Base-by-base conservation (phyloP, 2,797 vertebrate species). In the Nannoperca obscura region DNA sequence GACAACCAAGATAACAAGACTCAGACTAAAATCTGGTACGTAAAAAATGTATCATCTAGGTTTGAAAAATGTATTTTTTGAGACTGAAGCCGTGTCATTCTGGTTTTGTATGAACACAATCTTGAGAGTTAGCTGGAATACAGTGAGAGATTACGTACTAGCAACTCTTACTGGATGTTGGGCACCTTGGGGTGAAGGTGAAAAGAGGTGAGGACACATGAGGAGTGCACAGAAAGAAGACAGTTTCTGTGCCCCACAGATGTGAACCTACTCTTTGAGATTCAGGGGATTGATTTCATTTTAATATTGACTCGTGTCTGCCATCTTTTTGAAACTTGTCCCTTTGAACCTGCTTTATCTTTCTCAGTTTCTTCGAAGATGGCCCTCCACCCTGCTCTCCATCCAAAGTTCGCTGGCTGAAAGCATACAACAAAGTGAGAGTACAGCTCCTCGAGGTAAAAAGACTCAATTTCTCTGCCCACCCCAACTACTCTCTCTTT, bases 381-480 rank as follows among this genome's bases (percentile, higher is more conserved):
- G 95, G 92, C 10, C 92, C 94, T 40, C 97, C 93, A 4, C 96
- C 93, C 0, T 96, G 97, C 83, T 95, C 97, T 59, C 96, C 96
- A 1, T 96, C 97, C 57, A 96, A 91, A 88, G 96, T 97, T 7
- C 95, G 88, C 22, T 99, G 98, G 98, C 95, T 99, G 74, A 97
- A 97, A 92, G 97, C 96, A 57, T 97, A 98, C 89, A 97, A 93
- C 93, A 98, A 96, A 96, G 97, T 99, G 55, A 95, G 96, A 84
- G 91, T 96, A 53, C 95, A 91, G 80, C 95, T 99, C n/a, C 96
- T 96, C 2, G 94, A 99, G 97, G 98, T 99, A 97, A 88, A 96
- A 84, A 36, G 32, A n/a, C 38, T 36, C 30, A 3, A 61, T 63
- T 34, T 49, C 4, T 85, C 17, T 34, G 9, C 11, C 2, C 30